Percentiles rank a stretch among this genome's conserved stretches.
phyloP scores from a whole-genome alignment of 2,797 vertebrate genomes.

The Platalea minor region DNA sequence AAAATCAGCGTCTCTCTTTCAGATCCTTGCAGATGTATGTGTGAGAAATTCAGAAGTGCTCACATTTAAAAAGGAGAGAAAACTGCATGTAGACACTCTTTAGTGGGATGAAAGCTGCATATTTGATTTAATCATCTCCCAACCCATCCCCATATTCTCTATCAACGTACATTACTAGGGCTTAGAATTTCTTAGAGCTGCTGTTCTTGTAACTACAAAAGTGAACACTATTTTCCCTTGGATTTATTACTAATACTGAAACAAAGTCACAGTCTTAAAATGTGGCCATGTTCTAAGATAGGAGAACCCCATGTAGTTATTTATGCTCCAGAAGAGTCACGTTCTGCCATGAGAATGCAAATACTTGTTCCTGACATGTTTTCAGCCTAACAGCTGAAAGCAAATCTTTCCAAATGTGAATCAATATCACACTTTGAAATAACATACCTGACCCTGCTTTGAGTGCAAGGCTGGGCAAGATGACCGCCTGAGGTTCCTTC shows the following conservation, averaged over 20 bases:
- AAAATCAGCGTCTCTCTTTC: neutral
- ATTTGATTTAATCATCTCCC: neutral
- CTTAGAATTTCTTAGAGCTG: neutral
- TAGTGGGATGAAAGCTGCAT: neutral
- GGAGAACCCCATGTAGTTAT: neutral
- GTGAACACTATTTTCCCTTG: neutral
- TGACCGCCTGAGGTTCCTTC: neutral
- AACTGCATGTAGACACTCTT: neutral
- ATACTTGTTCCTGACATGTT: neutral
- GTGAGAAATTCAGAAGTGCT: slow-evolving; percentile 9
- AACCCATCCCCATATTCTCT: neutral
- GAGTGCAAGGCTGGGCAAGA: neutral
- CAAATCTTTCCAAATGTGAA: neutral
- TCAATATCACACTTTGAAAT: neutral
- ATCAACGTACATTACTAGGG: neutral
- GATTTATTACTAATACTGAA: neutral
- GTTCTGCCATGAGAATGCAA: neutral
- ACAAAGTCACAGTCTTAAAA: neutral
- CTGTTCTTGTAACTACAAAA: neutral
- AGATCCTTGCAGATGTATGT: neutral
- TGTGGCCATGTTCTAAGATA: neutral
- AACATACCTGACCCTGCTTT: neutral
- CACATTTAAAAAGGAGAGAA: neutral
- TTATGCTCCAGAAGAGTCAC: neutral
- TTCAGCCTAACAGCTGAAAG: neutral